phyloP scores from a whole-genome alignment of 2,113 vertebrate species.

The Lamprotornis superbus region DNA sequence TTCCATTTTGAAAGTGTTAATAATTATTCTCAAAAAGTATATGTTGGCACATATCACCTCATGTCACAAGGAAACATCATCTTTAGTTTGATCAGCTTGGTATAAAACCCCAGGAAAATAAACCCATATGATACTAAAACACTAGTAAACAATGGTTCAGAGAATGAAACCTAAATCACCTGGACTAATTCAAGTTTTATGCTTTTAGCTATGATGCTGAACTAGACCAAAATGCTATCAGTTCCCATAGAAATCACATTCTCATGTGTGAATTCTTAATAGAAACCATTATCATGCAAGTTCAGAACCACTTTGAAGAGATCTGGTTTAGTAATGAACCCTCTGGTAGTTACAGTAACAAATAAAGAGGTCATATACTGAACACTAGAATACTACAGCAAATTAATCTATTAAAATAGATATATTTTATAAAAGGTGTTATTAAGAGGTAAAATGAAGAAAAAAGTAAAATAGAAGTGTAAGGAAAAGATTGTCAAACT shows the following conservation, averaged over 20 bases:
- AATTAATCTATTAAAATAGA: neutral
- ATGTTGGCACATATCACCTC: neutral
- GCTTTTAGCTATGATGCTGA: neutral
- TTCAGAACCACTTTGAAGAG: accelerated
- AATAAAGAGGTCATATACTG: neutral
- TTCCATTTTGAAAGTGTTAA: neutral
- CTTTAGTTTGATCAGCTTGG: neutral
- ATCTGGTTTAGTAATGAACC: neutral
- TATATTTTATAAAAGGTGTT: neutral
- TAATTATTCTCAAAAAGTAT: neutral
- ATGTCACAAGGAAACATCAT: neutral
- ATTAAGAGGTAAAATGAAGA: neutral
- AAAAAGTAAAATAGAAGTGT: neutral
- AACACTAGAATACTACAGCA: neutral
- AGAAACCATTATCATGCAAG: neutral
- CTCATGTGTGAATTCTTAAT: neutral
- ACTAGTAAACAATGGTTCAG: neutral
- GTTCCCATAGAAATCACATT: neutral
- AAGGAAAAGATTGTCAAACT: neutral
- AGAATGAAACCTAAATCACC: neutral
- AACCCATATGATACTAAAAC: neutral
- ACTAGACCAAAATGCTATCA: neutral
- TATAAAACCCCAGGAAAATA: neutral
- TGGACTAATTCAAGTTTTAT: neutral
- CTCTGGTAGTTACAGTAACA: neutral